Evolutionary conservation across 2,113 vertebrate species (phyloP).

Genomic region (Hypocryptadius cinnamomeus): DNA sequence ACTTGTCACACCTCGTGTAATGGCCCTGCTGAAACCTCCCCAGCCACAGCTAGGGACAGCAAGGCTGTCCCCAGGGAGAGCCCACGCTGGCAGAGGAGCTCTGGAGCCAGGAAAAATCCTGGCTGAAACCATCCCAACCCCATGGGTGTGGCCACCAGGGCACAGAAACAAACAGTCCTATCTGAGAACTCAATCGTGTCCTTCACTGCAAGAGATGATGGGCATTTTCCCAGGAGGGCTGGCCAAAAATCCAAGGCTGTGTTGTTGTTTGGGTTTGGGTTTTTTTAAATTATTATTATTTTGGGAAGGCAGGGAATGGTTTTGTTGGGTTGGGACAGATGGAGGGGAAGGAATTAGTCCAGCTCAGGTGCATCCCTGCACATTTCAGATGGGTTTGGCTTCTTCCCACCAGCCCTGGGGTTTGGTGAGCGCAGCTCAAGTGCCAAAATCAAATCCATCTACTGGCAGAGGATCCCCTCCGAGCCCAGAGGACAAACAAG

Average conservation of each 20-base stretch:
- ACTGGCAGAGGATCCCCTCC: accelerated
- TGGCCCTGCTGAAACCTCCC: background rate
- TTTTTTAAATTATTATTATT: background rate
- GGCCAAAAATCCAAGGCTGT: background rate
- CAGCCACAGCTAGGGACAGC: background rate
- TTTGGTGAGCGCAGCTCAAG: background rate
- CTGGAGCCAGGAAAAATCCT: background rate
- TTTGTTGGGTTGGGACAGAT: background rate
- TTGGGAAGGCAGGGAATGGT: background rate
- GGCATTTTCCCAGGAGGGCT: background rate
- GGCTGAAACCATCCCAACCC: background rate
- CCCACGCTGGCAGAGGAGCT: background rate
- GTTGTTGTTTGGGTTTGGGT: background rate
- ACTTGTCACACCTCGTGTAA: slow-evolving; percentile 35
- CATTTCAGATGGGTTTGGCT: background rate
- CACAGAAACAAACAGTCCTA: background rate
- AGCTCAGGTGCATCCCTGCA: background rate
- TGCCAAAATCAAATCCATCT: background rate
- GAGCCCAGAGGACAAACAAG: background rate
- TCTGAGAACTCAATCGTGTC: background rate
- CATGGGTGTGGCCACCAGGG: background rate
- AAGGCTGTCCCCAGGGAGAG: background rate
- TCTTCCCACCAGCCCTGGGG: background rate
- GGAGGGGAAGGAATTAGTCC: background rate
- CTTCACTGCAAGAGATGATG: background rate